Evolutionary conservation across 2,113 vertebrate genomes (phyloP).

Genomic region (Ageneiosus marmoratus): DNA sequence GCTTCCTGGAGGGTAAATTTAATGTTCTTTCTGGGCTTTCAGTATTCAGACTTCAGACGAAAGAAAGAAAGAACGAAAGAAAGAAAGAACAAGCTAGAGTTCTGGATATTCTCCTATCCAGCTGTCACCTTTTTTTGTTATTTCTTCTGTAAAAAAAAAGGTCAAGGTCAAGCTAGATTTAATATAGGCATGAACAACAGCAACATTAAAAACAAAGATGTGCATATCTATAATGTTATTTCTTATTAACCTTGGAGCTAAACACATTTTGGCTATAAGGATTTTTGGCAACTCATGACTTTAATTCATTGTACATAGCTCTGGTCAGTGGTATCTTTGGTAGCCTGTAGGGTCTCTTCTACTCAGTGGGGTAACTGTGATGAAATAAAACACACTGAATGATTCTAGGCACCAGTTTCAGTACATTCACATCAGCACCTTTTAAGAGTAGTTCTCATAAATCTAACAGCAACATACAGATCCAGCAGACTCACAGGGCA

Average conservation of each 20-base stretch:
- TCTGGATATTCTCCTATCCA: not conserved
- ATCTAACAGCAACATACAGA: not conserved
- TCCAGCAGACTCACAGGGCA: not conserved
- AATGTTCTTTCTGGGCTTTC: not conserved
- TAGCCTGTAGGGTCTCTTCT: not conserved
- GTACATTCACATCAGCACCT: not conserved
- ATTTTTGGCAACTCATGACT: not conserved
- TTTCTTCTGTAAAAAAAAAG: not conserved
- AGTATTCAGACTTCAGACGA: not conserved
- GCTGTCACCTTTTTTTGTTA: not conserved
- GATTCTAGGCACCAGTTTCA: not conserved
- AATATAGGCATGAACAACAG: not conserved
- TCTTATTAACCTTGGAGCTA: not conserved
- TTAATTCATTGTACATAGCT: not conserved
- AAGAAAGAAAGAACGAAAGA: not conserved
- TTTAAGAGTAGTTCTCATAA: not conserved
- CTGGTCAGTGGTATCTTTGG: not conserved
- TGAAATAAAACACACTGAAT: not conserved
- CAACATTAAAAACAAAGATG: not conserved
- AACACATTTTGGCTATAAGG: not conserved
- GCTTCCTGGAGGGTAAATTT: not conserved
- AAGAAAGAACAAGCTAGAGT: not conserved
- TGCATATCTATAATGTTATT: not conserved
- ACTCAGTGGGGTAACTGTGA: not conserved
- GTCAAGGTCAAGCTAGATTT: not conserved